A percentile compares a stretch with the other conserved stretches of the same genome.
Conservation (phyloP, 2,797 vertebrate species). For the Podarcis siculus region DNA sequence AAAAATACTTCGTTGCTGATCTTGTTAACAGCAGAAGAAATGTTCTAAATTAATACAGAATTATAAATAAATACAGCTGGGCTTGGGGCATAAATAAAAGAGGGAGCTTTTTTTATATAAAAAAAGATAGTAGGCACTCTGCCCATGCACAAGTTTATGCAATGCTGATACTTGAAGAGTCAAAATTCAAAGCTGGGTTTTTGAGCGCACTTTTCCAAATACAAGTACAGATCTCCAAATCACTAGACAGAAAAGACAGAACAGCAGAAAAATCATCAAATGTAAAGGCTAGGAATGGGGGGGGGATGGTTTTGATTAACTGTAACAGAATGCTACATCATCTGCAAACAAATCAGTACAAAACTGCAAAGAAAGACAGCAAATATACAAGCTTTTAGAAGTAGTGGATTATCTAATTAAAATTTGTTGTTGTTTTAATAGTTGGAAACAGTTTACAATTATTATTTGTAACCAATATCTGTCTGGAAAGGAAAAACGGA, state of each 20-base stretch:
- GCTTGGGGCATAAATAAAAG: neutral
- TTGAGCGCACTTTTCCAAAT: neutral
- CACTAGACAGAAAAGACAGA: neutral
- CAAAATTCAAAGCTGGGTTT: neutral
- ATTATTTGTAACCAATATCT: slow-evolving; percentile 52
- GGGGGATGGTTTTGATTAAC: neutral
- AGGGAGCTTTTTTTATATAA: neutral
- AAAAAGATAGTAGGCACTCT: slow-evolving; percentile 17
- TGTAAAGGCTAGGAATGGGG: neutral
- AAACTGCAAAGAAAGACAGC: slow-evolving; percentile 2
- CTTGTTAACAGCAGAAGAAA: neutral
- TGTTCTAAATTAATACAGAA: neutral
- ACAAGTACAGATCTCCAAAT: slow-evolving; percentile 9
- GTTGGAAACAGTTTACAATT: slow-evolving; percentile 43
- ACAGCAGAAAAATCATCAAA: slow-evolving; percentile 33
- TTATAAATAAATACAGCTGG: neutral
- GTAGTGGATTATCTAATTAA: slow-evolving; percentile 35
- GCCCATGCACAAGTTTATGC: slow-evolving; percentile 9
- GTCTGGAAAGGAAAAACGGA: slow-evolving; percentile 52
- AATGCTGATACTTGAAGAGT: neutral
- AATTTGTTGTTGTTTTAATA: slow-evolving; percentile 31
- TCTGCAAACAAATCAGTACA: accelerated
- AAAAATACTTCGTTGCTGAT: neutral
- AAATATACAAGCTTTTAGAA: neutral
- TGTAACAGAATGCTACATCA: slow-evolving; percentile 3